Evolutionary conservation across 2,888 invertebrate species (phyloP).

Genomic region (Hymenopus coronatus): DNA sequence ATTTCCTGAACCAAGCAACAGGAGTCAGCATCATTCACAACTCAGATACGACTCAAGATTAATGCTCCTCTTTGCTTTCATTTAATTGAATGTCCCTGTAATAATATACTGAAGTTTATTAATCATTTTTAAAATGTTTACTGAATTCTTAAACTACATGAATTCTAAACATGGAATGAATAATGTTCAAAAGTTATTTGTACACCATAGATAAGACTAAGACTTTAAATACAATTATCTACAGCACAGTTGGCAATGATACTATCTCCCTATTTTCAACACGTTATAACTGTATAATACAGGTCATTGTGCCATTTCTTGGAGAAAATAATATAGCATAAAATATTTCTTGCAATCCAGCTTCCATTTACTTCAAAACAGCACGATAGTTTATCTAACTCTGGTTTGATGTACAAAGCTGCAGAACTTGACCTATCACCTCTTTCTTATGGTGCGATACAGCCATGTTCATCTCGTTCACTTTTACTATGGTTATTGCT

Average conservation of each 20-base stretch:
- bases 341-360: neutral
- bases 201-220: neutral
- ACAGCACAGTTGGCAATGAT: neutral
- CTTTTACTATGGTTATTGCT: too few species aligned
- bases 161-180: neutral
- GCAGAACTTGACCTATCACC: conserved; percentile 78
- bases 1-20: too few species aligned
- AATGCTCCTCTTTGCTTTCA: too few species aligned
- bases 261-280: neutral
- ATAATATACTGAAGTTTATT: neutral
- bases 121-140: neutral
- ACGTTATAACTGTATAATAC: neutral
- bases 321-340: neutral
- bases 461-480: too few species aligned
- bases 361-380: conserved; percentile 20
- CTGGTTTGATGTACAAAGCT: conserved; percentile 86
- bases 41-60: too few species aligned
- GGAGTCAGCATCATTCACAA: too few species aligned
- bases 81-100: neutral
- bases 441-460: too few species aligned
- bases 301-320: neutral
- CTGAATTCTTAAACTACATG: neutral
- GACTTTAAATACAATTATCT: neutral
- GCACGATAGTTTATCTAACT: conserved; percentile 84
- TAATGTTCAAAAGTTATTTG: neutral